Evolutionary conservation across 2,113 vertebrate genomes (phyloP), one percentile per base, ranked within the genome.

Genomic region (Tenrec ecaudatus): DNA sequence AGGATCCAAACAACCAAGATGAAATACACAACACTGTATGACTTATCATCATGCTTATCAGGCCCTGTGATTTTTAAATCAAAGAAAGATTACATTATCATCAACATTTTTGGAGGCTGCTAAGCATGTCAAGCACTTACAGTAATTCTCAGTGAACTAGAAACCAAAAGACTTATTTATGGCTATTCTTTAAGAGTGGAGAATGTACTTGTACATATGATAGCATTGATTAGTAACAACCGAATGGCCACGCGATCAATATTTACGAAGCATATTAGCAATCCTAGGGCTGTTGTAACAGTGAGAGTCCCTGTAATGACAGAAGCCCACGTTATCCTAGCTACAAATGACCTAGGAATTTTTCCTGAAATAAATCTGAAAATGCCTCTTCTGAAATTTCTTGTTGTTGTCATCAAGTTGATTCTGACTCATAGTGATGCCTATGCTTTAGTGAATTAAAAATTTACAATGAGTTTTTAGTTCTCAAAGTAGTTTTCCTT

Each of bases 341-440:
- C 12, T 29, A 77, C 14, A 94, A 87, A 14, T 76, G 27, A 64
- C 6, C 10, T 64, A 38, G 14, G 91, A 69, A 79, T 68, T 69
- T 64, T 69, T 38, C 73, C 58, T 71, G 47, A 71, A 86, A 84
- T 29, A 36, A 84, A 84, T 40, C 64, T 53, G 64, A 86, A 66
- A 86, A 53, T 12, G 47, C 43, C 47, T 68, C 66, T 47, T 71
- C 22, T 87, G n/a, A 92, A 91, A 92, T 94, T 83, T 66, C 66
- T 62, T 77, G 22, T 11, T 25, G 64, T 27, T 29, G 25, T 25
- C 64, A 66, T 66, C 60, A 27, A 66, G 25, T 29, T 25, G 23
- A 27, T 25, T 27, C 9, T 27, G 64, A 25, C 64, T 66, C 6
- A 20, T 62, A 62, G 60, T 25, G 47, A 53, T 53, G 9, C 47